Evolutionary conservation across 2,797 vertebrate species (phyloP), one percentile per base, ranked within the genome.

Genomic region (Oryzias dopingdopingensis): DNA sequence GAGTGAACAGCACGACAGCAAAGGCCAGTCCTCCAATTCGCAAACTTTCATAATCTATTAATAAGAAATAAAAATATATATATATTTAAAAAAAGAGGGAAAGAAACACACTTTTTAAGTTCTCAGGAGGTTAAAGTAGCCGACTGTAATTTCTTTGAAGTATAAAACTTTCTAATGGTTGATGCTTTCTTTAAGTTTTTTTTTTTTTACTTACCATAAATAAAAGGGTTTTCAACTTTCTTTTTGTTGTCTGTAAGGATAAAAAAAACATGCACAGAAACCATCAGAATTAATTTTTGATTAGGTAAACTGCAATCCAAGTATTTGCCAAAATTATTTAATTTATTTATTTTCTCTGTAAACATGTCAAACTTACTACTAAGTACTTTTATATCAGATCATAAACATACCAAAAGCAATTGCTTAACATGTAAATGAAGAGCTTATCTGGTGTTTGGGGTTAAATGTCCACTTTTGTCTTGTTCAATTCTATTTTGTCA

Each of bases 1-100:
- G 86, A 0, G 92, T 90, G 83, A 98, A 98, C 51, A 98, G 91
- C 55, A 97, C 92, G 74, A 98, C 96, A 0, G 95, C 96, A 16
- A 98, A 93, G 17, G 92, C 93, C 88, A 98, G 56, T 16, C 96
- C 96, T 2, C 96, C 93, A 4, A 98, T 96, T 89, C 96, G 90
- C 87, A 99, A 93, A 73, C 89, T 98, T 81, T 97, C 92, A 76
- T 99, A 99, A 79, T 98, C 96, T 98, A 56, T 0, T 44, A 15
- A 53, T 6, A 49, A 22, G 10, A 44, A 14, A 23, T 3, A 26
- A 32, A 26, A 15, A 17, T n/a, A n/a, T 0, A 23, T 10, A 32
- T 42, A 18, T 16, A 26, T 24, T 59, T 40, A 29, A 29, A 8
- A 15, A 12, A 3, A 13, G 32, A 37, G 32, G 10, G 10, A 13